A percentile compares a stretch with the other conserved stretches of the same genome.
phyloP scores from a whole-genome alignment of 2,797 vertebrate species.

The Pygocentrus nattereri region DNA sequence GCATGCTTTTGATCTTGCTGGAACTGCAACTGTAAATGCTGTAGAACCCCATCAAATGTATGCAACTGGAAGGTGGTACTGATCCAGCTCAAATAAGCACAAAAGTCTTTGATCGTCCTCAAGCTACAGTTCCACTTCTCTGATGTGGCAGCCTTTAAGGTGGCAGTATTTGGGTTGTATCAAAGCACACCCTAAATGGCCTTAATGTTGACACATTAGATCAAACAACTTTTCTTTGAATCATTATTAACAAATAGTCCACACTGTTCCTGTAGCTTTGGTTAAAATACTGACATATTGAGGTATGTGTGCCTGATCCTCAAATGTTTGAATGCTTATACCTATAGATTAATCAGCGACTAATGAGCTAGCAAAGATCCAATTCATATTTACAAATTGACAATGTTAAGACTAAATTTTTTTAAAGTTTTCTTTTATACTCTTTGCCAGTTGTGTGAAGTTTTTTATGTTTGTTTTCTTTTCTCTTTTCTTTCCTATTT shows the following conservation, averaged over 20 bases:
- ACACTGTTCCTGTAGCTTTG: background rate
- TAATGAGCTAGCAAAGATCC: no score
- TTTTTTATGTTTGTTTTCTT: no score
- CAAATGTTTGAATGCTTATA: no score
- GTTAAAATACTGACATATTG: no score
- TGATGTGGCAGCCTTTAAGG: background rate
- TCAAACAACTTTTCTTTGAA: background rate
- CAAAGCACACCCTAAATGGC: background rate
- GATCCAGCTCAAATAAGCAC: background rate
- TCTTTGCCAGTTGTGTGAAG: no score
- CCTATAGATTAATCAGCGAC: no score
- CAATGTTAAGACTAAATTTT: no score
- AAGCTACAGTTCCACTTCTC: background rate
- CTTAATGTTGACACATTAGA: background rate
- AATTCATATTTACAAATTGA: no score
- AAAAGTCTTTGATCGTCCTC: background rate
- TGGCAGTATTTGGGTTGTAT: no score
- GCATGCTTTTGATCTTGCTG: background rate
- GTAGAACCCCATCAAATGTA: background rate
- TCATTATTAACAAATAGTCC: background rate
- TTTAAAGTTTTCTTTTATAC: no score
- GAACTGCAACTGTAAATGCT: background rate
- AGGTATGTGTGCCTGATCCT: background rate
- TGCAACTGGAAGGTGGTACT: background rate
- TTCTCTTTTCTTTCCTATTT: no score